These are phyloP conservation scores for Axea sp. DNA, from an alignment of 2,888 invertebrate genomes.

Conservation along the genomic window DNA sequence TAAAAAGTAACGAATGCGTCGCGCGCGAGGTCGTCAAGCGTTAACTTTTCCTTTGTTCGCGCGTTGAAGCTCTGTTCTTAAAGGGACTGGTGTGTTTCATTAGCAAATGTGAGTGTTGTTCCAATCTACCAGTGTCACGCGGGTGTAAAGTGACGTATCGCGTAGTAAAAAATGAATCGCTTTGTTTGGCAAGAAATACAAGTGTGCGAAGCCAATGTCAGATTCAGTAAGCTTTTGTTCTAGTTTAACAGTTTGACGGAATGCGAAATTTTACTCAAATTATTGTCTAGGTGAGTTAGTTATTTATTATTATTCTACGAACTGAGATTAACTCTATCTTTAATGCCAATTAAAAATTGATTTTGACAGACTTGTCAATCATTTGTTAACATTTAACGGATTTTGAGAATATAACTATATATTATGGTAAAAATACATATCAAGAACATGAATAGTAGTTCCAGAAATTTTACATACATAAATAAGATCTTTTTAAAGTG, in stretches of 20 bases:
- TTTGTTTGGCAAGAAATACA: conserved; percentile 37
- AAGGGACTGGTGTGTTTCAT: conserved; percentile 46
- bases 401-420: too few relatives aligned
- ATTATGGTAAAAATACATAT: too few relatives aligned
- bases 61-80: conserved; percentile 15
- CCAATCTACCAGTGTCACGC: conserved; percentile 36
- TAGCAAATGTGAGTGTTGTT: conserved; percentile 44
- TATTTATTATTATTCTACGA: too few relatives aligned
- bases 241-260: conserved; percentile 26
- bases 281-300: conserved; percentile 35
- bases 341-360: too few relatives aligned
- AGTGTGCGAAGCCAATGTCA: conserved; percentile 9
- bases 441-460: too few relatives aligned
- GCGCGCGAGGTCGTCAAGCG: conserved; percentile 29
- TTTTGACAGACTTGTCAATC: too few relatives aligned
- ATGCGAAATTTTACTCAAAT: conserved; percentile 22
- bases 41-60: conserved; percentile 51
- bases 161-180: conserved; percentile 36
- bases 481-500: too few relatives aligned
- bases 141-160: conserved; percentile 46
- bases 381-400: too few relatives aligned
- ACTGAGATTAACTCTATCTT: too few relatives aligned
- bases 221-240: conserved; percentile 24
- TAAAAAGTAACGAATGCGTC: conserved; percentile 13
- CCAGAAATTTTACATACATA: too few relatives aligned